A percentile compares a stretch with the other conserved stretches of the same genome.
phyloP scores from a whole-genome alignment of 2,113 vertebrate genomes.

The Sylvicapra grimmia region DNA sequence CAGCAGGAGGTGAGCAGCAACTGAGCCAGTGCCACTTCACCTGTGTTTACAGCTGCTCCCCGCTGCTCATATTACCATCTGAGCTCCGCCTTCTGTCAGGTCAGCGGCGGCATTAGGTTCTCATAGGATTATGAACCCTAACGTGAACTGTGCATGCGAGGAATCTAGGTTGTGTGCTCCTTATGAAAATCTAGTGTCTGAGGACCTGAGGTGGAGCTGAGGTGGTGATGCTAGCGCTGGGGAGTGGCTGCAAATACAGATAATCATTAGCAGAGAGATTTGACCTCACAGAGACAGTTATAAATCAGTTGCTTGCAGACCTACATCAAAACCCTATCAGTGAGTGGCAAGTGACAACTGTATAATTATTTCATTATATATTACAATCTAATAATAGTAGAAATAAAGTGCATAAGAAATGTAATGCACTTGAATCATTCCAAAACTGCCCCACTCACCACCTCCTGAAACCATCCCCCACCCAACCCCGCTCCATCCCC shows the following conservation, averaged over 20 bases:
- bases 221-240: neutral
- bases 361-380: neutral
- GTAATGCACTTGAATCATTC: neutral
- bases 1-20: neutral
- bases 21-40: rapidly evolving
- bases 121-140: neutral
- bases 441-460: neutral
- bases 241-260: neutral
- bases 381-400: neutral
- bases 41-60: neutral
- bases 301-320: neutral
- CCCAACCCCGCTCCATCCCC: neutral
- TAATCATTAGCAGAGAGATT: neutral
- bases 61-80: neutral
- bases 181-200: neutral
- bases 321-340: neutral
- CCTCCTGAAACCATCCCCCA: neutral
- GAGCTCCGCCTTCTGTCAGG: neutral
- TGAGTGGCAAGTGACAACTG: neutral
- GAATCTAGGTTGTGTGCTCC: neutral
- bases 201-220: neutral
- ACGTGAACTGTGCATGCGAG: neutral
- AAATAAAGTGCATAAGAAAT: neutral
- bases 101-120: neutral
- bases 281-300: neutral